phyloP scores from a whole-genome alignment of 2,113 vertebrate genomes.

The Silurus asotus region DNA sequence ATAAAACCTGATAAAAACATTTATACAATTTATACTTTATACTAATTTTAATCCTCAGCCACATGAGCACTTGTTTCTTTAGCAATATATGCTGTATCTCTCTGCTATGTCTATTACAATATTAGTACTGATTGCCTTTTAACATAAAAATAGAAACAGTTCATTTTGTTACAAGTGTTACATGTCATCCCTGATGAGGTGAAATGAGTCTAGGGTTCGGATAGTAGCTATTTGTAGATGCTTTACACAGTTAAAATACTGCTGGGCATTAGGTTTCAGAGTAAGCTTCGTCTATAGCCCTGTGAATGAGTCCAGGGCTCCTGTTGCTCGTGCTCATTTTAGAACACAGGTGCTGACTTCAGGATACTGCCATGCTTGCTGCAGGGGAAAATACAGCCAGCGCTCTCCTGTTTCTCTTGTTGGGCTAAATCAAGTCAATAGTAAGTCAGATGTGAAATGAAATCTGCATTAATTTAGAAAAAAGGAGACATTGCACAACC shows the following conservation, averaged over 20 bases:
- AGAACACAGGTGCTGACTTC: conserved; percentile 84
- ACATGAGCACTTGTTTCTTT: background rate
- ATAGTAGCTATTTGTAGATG: conserved; percentile 72
- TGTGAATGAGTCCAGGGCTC: conserved; percentile 77
- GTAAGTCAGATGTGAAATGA: conserved; percentile 18
- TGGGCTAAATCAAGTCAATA: conserved; percentile 37
- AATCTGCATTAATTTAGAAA: background rate
- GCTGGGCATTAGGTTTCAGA: conserved; percentile 72
- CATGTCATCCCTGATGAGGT: conserved; percentile 65
- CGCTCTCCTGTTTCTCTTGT: conserved; percentile 55
- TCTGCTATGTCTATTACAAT: background rate
- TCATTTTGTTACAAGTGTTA: conserved; percentile 65
- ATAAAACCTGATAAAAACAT: background rate
- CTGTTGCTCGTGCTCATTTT: conserved; percentile 73
- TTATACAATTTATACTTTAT: background rate
- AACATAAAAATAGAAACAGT: conserved; percentile 66
- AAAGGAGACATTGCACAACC: background rate
- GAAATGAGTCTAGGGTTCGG: conserved; percentile 45
- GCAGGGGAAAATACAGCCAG: conserved; percentile 72
- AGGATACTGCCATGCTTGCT: conserved; percentile 71
- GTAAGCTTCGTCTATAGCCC: conserved; percentile 72
- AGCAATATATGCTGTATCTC: background rate
- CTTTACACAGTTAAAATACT: conserved; percentile 73
- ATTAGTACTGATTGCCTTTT: background rate
- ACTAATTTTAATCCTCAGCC: background rate